Evolutionary conservation across 2,797 vertebrate species (phyloP).

Genomic region (Ceryle rudis): DNA sequence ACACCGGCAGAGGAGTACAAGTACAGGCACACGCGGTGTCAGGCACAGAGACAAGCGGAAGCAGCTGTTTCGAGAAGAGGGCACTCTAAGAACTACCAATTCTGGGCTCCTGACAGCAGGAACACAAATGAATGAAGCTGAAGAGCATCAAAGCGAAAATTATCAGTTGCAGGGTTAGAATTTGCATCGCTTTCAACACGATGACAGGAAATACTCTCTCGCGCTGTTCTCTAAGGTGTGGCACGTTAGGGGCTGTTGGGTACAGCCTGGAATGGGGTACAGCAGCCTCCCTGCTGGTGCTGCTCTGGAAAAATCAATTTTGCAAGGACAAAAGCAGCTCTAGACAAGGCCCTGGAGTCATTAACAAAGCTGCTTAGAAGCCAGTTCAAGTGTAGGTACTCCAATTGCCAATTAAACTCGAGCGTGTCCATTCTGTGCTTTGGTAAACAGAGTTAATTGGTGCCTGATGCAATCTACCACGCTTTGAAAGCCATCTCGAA

Average conservation of each 20-base stretch:
- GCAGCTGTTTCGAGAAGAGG: neutral
- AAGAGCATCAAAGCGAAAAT: neutral
- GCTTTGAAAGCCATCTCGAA: neutral
- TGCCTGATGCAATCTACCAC: neutral
- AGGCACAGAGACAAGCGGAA: conserved; percentile 33
- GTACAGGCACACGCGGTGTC: conserved; percentile 15
- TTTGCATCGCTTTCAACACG: neutral
- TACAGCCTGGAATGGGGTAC: neutral
- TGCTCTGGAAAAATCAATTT: neutral
- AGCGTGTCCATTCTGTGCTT: neutral
- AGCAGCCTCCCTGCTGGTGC: neutral
- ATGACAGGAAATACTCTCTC: neutral
- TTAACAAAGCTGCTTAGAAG: neutral
- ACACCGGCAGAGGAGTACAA: neutral
- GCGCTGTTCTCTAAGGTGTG: neutral
- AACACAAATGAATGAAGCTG: neutral
- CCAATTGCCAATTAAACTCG: conserved; percentile 30
- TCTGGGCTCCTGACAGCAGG: neutral
- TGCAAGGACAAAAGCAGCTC: neutral
- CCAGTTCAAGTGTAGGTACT: neutral
- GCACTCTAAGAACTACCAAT: neutral
- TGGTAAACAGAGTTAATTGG: conserved; percentile 12
- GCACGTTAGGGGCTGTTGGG: neutral
- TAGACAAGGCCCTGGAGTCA: neutral
- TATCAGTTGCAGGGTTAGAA: neutral